Base-by-base conservation (phyloP, 1,140 invertebrate genomes). In the Gonatopus flavifemur region DNA sequence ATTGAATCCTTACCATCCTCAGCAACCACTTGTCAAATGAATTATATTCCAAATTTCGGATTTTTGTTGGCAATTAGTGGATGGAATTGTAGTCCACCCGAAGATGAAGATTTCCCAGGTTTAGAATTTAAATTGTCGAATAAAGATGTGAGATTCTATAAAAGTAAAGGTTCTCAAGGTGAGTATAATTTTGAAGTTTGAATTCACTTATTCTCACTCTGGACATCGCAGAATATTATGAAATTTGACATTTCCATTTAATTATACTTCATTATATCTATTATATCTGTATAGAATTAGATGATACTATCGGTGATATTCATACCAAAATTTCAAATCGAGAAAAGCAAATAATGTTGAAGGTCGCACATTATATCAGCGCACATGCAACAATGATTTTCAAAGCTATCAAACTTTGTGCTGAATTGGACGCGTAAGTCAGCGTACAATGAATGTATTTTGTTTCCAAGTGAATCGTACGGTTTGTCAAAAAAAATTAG, bases 41-140 rank as follows among this genome's bases (percentile, higher is more conserved):
- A 88, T 41, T 93, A 91, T 73, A 80, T 93, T 55, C 90, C 90
- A 5, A 85, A 93, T 77, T 81, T 93, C 50, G 89, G 90, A 0
- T 91, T 89, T 76, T 72, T 93, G 28, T 70, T 93, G 3, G 85
- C 83, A 1, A 81, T 93, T 3, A 84, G 83, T 24, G 74, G 81
- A 39, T 86, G 85, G 82, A 78, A 77, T 28, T 69, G 78, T 1
- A 71, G 79, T 80, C 46, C 74, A 65, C 22, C 70, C 62, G 75
- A 83, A 18, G 75, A 86, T 22, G 70, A 77, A 24, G 59, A 83
- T 38, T 73, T 89, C 40, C 82, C 83, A 12, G 81, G 83, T 51
- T 79, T 90, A 49, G 83, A 87, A 53, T 90, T 87, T 66, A 85
- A 88, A 80, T 89, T 88, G 69, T 74, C 80, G 36, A 83, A 85